phyloP scores from a whole-genome alignment of 2,113 vertebrate species.

The Hylia prasina region DNA sequence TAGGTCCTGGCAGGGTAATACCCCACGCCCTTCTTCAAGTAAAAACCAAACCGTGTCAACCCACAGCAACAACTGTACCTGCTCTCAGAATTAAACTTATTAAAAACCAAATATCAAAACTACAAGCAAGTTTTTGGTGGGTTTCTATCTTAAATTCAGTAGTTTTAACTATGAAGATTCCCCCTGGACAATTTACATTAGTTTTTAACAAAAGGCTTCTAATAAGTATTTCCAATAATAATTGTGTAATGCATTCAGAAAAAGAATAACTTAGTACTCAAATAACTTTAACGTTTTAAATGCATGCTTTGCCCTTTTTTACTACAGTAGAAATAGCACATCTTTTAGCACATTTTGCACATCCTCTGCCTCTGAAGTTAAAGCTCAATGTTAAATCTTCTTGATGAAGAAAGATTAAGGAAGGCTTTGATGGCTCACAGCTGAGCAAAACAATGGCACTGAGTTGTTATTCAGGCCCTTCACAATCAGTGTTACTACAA shows the following conservation, averaged over 20 bases:
- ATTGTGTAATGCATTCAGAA: background rate
- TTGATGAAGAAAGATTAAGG: background rate
- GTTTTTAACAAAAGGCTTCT: background rate
- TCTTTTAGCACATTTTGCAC: background rate
- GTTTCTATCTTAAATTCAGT: background rate
- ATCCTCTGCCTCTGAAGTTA: background rate
- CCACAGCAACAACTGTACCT: background rate
- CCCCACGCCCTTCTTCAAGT: too few relatives aligned
- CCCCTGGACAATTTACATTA: background rate
- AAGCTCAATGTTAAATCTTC: background rate
- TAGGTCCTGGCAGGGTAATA: too few relatives aligned
- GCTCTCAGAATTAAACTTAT: background rate
- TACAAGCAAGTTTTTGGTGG: background rate
- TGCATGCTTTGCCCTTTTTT: background rate
- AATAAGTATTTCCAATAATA: background rate
- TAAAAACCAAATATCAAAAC: background rate
- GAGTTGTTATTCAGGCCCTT: background rate
- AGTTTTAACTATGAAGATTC: background rate
- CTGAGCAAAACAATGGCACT: background rate
- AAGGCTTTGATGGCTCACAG: background rate
- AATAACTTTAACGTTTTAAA: background rate
- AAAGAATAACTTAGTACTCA: background rate
- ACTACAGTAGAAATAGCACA: background rate
- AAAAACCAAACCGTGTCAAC: too few relatives aligned
- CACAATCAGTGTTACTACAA: rapidly evolving